Percentiles rank a stretch among this genome's conserved stretches.
These are phyloP conservation scores for Harpegnathos saltator DNA, from an alignment of 1,140 invertebrate genomes.

Conservation along the genomic window DNA sequence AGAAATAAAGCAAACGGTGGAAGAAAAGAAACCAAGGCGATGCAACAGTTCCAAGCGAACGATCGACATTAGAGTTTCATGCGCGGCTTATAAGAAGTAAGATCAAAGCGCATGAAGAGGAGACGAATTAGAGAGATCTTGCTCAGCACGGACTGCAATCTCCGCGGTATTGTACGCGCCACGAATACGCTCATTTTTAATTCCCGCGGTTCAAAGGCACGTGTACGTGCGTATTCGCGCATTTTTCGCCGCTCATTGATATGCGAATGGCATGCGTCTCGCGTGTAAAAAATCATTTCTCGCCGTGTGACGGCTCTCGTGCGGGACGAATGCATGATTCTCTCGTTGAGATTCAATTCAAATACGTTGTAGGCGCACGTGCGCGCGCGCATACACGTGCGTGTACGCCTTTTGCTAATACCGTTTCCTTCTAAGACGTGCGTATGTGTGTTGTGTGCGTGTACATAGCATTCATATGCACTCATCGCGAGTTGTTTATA, in stretches of 20 bases:
- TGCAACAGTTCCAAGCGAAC: background rate
- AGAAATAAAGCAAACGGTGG: background rate
- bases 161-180: background rate
- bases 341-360: constrained; percentile 48
- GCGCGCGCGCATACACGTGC: background rate
- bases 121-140: constrained; percentile 7
- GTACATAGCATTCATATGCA: background rate
- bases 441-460: background rate
- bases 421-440: background rate
- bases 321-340: background rate
- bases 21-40: background rate
- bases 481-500: background rate
- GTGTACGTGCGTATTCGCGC: background rate
- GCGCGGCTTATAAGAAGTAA: background rate
- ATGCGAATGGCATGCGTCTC: too few relatives aligned
- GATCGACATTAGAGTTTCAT: background rate
- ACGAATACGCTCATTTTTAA: background rate
- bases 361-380: background rate
- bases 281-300: background rate
- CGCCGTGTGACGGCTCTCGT: background rate
- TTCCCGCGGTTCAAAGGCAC: constrained; percentile 3
- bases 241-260: background rate
- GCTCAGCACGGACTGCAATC: constrained; percentile 9
- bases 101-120: constrained; percentile 21
- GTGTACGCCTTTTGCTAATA: background rate